Base-by-base conservation (phyloP, 1,140 invertebrate species). In the Probaryconus sp. region DNA sequence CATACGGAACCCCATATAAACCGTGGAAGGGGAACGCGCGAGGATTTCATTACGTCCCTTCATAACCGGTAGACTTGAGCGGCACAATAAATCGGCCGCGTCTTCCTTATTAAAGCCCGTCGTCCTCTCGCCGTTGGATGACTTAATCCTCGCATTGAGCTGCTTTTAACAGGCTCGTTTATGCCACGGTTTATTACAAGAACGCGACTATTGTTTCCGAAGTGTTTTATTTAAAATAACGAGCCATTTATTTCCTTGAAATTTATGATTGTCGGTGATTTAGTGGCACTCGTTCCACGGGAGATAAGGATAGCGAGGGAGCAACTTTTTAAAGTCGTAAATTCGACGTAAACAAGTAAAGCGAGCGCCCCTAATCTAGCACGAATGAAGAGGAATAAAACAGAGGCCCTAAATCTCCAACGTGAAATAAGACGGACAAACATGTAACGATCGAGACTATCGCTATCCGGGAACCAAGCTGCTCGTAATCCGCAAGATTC, bases 21-120 rank as follows among this genome's bases (percentile, higher is more conserved):
- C 51, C 47, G 61, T 28, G 64, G 20, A 33, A 74, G 50, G 73
- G 68, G 78, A 64, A 64, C 33, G 55, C 31, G 53, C 13, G 50
- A 65, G 79, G 77, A 81, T 86, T 86, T 85, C 84, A 85, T 86
- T 85, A 86, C 77, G 67, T 53, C 67, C 71, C 75, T 84, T 85
- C 80, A 85, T 85, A 85, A 84, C 75, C 63, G 55, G 42, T 51
- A 51, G 68, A 79, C 78, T 80, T 78, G 61, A 77, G 51, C 64
- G 53, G 40, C 16, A 35, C 77, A 79, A 84, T 84, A 83, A 84
- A 85, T 86, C 79, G 79, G 74, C 67, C 81, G 79, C 77, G 79
- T 79, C 38, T 56, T 80, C 76, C 76, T 83, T 81, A 82, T 82
- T 79, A 81, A 80, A 79, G 20, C 60, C 55, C 38, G 24, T 18